These are phyloP conservation scores for Drosophila cognata DNA, from an alignment of 2,888 invertebrate species.

Conservation along the genomic window DNA sequence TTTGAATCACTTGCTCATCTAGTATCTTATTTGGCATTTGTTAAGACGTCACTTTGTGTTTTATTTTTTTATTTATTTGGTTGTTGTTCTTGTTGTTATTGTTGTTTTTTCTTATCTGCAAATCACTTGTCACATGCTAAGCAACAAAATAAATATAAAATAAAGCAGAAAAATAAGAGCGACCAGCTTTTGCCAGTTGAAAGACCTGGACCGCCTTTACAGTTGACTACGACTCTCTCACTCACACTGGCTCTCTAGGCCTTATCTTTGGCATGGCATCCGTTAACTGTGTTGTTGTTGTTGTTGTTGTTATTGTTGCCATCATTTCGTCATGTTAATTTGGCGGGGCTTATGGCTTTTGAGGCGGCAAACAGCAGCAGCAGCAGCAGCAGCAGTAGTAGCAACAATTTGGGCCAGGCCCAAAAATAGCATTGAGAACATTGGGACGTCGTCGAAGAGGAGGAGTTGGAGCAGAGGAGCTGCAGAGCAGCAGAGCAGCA, in stretches of 20 bases:
- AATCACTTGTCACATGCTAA: conserved; percentile 40
- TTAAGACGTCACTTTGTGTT: conserved; percentile 8
- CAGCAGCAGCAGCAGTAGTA: conserved; percentile 25
- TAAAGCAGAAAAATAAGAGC: neutral
- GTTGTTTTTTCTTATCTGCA: conserved; percentile 26
- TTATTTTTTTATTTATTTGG: neutral
- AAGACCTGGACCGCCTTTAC: conserved; percentile 12
- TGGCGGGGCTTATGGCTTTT: conserved; percentile 76
- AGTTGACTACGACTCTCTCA: neutral
- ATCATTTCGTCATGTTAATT: conserved; percentile 77
- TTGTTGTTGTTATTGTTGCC: conserved; percentile 49
- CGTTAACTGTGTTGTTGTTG: conserved; percentile 33
- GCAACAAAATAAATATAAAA: conserved; percentile 8
- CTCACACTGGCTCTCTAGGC: neutral
- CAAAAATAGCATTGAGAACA: conserved; percentile 37
- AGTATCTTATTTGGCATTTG: conserved; percentile 2
- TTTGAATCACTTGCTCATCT: conserved; percentile 9
- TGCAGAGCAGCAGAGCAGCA: conserved; percentile 14
- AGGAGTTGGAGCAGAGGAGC: neutral
- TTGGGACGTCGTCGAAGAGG: neutral
- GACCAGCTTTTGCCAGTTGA: neutral
- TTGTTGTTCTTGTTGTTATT: neutral
- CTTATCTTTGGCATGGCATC: conserved; percentile 28
- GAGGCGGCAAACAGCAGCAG: conserved; percentile 53
- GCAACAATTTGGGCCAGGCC: conserved; percentile 40